phyloP scores from a whole-genome alignment of 1,140 invertebrate species.

The Drosophila dunni region DNA sequence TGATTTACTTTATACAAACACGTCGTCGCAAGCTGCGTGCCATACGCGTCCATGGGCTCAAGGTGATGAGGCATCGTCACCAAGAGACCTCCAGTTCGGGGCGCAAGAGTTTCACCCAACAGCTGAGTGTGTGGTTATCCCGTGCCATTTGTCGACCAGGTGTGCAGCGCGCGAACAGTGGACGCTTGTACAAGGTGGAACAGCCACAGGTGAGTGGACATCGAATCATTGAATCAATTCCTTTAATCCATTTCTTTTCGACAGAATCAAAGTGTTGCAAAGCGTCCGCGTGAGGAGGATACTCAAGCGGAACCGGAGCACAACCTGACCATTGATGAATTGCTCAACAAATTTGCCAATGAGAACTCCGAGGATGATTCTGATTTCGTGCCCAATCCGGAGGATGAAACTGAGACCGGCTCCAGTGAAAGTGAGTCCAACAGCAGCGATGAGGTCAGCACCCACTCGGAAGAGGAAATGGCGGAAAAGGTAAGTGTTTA shows the following conservation, averaged over 20 bases:
- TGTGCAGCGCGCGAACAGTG: slow-evolving; percentile 43
- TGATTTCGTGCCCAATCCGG: slow-evolving; percentile 68
- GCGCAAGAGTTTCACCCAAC: slow-evolving; percentile 33
- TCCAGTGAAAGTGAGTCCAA: slow-evolving; percentile 30
- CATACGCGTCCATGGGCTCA: slow-evolving; percentile 68
- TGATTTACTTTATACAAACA: slow-evolving; percentile 80
- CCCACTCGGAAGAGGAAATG: slow-evolving; percentile 31
- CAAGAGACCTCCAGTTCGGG: slow-evolving; percentile 26
- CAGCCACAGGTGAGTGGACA: slow-evolving; percentile 29
- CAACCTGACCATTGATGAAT: slow-evolving; percentile 65
- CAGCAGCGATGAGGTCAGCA: slow-evolving; percentile 52
- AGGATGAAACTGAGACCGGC: slow-evolving; percentile 39
- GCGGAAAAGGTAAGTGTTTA: slow-evolving; percentile 30
- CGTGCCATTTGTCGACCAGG: slow-evolving; percentile 72
- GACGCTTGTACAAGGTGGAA: slow-evolving; percentile 30
- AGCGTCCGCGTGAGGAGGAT: slow-evolving; percentile 64
- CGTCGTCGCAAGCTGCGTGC: slow-evolving; percentile 74
- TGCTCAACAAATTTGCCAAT: slow-evolving; percentile 75
- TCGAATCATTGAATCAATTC: neutral
- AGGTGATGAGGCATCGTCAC: slow-evolving; percentile 57
- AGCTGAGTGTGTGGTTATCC: slow-evolving; percentile 59
- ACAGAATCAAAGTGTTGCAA: slow-evolving; percentile 35
- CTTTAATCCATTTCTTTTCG: neutral
- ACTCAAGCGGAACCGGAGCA: slow-evolving; percentile 40
- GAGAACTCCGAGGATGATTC: slow-evolving; percentile 78